Evolutionary conservation across 2,888 invertebrate genomes (phyloP).

Genomic region (Melanostoma mellinum): DNA sequence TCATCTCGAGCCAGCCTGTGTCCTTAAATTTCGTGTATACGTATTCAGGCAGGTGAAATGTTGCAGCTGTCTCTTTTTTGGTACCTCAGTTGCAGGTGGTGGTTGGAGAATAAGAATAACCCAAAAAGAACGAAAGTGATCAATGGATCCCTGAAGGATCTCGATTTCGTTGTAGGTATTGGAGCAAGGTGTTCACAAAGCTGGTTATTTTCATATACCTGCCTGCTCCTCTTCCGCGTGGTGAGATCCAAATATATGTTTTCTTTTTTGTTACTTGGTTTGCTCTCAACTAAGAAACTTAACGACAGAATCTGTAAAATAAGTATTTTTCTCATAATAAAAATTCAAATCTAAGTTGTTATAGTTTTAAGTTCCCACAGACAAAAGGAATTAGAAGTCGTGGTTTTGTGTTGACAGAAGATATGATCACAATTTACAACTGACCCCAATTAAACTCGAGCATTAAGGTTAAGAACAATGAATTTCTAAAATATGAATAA

Average conservation of each 20-base stretch:
- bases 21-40: slow-evolving; percentile 27
- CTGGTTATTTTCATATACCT: neutral
- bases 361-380: no score
- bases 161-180: neutral
- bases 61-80: slow-evolving; percentile 47
- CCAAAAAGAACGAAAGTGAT: slow-evolving; percentile 12
- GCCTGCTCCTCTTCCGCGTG: neutral
- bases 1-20: slow-evolving; percentile 35
- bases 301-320: no score
- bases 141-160: slow-evolving; percentile 23
- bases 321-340: no score
- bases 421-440: no score
- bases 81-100: slow-evolving; percentile 34
- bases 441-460: no score
- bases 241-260: neutral
- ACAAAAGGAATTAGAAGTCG: no score
- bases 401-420: no score
- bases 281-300: no score
- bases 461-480: no score
- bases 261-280: no score
- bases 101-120: slow-evolving; percentile 20
- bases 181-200: slow-evolving; percentile 5
- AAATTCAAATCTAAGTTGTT: no score
- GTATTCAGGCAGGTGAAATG: slow-evolving; percentile 48
- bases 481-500: no score